Percentiles rank a stretch among this genome's conserved stretches.
Conservation (phyloP, 2,113 vertebrate genomes). For the Cyrtonyx montezumae region DNA sequence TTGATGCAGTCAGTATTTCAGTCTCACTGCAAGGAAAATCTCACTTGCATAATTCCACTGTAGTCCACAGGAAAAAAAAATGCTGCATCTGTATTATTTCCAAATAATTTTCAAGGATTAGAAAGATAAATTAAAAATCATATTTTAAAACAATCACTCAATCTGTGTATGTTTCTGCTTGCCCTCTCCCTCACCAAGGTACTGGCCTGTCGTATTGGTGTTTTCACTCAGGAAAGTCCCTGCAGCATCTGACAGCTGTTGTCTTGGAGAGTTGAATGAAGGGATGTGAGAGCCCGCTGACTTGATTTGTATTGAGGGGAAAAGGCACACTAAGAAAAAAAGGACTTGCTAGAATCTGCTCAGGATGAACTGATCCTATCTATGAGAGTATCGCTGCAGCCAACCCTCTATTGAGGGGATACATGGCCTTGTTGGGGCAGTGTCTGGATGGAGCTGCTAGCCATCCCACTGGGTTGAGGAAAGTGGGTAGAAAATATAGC, state of each 20-base stretch:
- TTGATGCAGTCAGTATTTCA: background rate
- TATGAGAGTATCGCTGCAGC: background rate
- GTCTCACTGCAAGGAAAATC: background rate
- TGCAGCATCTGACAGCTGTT: fast-evolving
- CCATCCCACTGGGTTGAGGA: background rate
- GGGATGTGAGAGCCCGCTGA: background rate
- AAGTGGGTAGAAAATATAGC: background rate
- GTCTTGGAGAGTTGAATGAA: background rate
- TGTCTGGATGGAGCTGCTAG: background rate
- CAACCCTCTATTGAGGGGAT: background rate
- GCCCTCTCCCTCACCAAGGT: background rate
- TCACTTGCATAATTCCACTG: background rate
- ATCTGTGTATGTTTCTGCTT: background rate
- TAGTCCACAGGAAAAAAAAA: background rate
- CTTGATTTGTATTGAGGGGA: background rate
- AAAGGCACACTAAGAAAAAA: background rate
- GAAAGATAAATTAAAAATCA: background rate
- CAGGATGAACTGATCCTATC: background rate
- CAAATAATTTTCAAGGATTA: background rate
- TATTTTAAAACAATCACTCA: background rate
- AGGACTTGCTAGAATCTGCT: background rate
- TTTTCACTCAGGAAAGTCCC: background rate
- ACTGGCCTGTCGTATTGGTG: background rate
- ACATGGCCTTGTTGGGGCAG: background rate
- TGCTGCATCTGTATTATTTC: background rate